These are phyloP conservation scores for Leptodactylus fallax DNA, from an alignment of 2,797 vertebrate species.

Conservation along the genomic window DNA sequence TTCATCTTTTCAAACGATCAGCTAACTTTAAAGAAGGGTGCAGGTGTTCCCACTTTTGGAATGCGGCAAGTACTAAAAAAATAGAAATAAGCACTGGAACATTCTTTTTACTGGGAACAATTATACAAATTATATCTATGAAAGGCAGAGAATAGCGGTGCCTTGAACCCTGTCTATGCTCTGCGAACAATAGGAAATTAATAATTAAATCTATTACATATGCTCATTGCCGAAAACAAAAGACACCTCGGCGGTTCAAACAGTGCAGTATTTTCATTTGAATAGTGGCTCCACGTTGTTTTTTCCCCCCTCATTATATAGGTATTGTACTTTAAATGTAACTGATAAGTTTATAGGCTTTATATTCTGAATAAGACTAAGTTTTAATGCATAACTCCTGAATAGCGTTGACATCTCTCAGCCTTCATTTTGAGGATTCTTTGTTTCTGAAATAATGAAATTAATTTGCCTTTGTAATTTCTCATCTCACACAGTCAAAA, in stretches of 20 bases:
- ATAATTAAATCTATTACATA: slow-evolving; percentile 99
- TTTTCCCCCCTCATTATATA: slow-evolving; percentile 75
- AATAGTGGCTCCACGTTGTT: slow-evolving; percentile 78
- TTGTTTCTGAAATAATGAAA: slow-evolving; percentile 74
- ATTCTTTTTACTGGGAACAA: slow-evolving; percentile 88
- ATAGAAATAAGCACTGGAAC: slow-evolving; percentile 69
- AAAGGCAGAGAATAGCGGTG: slow-evolving; percentile 89
- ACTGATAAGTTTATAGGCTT: slow-evolving; percentile 81
- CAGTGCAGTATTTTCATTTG: slow-evolving; percentile 80
- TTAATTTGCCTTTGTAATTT: slow-evolving; percentile 74
- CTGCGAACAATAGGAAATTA: slow-evolving; percentile 85
- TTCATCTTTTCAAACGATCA: slow-evolving; percentile 75
- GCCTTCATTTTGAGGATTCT: slow-evolving; percentile 73
- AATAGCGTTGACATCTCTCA: slow-evolving; percentile 76
- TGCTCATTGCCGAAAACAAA: slow-evolving; percentile 92
- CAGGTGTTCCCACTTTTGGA: slow-evolving; percentile 82
- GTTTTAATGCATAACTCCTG: slow-evolving; percentile 77
- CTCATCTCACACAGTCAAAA: slow-evolving; percentile 71
- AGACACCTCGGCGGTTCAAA: slow-evolving; percentile 80
- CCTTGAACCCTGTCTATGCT: slow-evolving; percentile 87
- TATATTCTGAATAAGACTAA: slow-evolving; percentile 79
- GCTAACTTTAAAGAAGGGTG: slow-evolving; percentile 78
- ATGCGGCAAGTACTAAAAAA: slow-evolving; percentile 71
- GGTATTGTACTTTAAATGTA: slow-evolving; percentile 83
- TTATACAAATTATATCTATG: slow-evolving; percentile 97